Base-by-base conservation (phyloP, 2,113 vertebrate species). In the Paratilapia polleni region DNA sequence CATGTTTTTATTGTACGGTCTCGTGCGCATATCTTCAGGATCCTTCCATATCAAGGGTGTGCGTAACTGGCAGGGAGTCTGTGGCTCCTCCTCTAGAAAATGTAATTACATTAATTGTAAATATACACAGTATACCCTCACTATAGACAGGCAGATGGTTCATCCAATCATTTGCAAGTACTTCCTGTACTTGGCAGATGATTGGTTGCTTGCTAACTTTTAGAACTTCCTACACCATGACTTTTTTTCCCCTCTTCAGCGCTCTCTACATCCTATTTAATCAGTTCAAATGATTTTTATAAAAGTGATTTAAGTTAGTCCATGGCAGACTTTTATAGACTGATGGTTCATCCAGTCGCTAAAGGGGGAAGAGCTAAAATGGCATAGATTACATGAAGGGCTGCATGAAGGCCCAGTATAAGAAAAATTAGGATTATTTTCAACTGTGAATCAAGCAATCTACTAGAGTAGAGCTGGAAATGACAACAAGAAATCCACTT, bases 201-300 rank as follows among this genome's bases (percentile, higher is more conserved):
- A 38, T 3, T 38, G 38, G 9, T 9, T 9, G 36, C 36, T 9
- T 38, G 4, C 11, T 43, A 43, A 4, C 41, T 43, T 5, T 43
- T 43, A 43, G 41, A 43, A 43, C 12, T 14, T 43, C 41, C 41
- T 14, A 43, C 3, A 4, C 12, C 12, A 14, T 43, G 41, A 12
- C 41, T 43, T 43, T 12, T 13, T 43, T 38, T 36, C n/a, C n/a
- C n/a, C 4, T 3, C 61, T 38, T 64, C 41, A 43, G 13, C 17
- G 63, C 38, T 66, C n/a, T 26, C 63, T 0, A 24, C 38, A 10
- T n/a, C 63, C 8, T 24, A 66, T 41, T 66, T 17, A 66, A 66
- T 26, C 22, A 64, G 41, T n/a, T 63, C 61, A 22, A 64, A 15
- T 41, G n/a, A 64, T n/a, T 64, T 64, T 41, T 64, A 64, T 64